Conservation (phyloP, 2,113 vertebrate genomes). For the Fukomys damarensis region DNA sequence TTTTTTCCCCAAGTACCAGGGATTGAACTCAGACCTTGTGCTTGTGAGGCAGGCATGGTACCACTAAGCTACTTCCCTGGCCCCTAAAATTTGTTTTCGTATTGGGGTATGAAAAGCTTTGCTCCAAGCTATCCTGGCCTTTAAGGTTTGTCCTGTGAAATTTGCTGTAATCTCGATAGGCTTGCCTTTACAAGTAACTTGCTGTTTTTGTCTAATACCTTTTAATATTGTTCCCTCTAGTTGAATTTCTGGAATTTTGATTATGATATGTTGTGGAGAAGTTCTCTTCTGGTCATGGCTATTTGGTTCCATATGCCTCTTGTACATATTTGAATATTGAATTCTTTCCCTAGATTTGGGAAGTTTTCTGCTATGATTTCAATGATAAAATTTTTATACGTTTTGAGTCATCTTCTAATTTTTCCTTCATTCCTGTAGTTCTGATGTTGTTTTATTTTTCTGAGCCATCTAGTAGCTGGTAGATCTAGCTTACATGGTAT, state of each 20-base stretch:
- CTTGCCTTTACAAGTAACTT: background rate
- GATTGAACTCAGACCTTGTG: too few species aligned
- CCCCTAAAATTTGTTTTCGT: background rate
- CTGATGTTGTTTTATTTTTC: too few species aligned
- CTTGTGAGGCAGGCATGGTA: too few species aligned
- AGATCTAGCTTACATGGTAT: background rate
- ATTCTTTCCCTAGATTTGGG: background rate
- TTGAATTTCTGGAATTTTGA: background rate
- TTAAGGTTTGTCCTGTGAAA: background rate
- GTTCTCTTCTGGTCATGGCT: background rate
- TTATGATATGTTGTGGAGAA: background rate
- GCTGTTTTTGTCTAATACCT: background rate
- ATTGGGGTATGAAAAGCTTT: background rate
- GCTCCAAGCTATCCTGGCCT: background rate
- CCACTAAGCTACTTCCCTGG: too few species aligned
- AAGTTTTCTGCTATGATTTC: background rate
- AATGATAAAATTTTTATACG: background rate
- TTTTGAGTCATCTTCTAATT: background rate
- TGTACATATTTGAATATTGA: background rate
- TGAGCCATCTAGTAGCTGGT: background rate
- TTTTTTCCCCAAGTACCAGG: too few species aligned
- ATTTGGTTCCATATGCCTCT: background rate
- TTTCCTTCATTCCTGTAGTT: background rate
- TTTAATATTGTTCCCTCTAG: background rate
- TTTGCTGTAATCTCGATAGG: background rate